Evolutionary conservation across 2,888 invertebrate species (phyloP).

Genomic region (Hydroisotoma schaefferi): DNA sequence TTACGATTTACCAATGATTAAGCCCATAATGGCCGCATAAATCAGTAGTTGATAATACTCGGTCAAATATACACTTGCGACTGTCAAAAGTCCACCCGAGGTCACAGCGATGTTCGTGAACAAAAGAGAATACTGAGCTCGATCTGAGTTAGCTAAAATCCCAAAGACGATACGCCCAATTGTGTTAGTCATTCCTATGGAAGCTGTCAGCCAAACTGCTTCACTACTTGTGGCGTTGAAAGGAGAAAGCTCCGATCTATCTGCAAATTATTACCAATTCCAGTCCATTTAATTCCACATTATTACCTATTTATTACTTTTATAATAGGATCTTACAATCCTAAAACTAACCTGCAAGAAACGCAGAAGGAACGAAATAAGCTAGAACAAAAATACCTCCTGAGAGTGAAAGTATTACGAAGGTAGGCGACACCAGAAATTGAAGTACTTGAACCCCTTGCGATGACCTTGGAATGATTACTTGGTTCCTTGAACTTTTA

Average conservation of each 20-base stretch:
- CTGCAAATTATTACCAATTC: slow-evolving; percentile 16
- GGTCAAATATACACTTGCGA: slow-evolving; percentile 67
- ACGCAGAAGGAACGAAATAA: slow-evolving; percentile 91
- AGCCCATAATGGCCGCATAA: slow-evolving; percentile 79
- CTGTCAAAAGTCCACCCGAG: slow-evolving; percentile 81
- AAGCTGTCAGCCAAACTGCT: slow-evolving; percentile 71
- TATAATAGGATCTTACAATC: slow-evolving; percentile 1
- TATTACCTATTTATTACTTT: too few relatives aligned
- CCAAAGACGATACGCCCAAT: slow-evolving; percentile 85
- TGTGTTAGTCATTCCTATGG: slow-evolving; percentile 88
- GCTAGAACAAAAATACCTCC: slow-evolving; percentile 94
- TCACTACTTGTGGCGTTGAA: slow-evolving; percentile 1
- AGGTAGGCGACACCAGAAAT: slow-evolving; percentile 78
- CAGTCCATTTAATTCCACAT: too few relatives aligned
- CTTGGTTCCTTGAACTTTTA: too few relatives aligned
- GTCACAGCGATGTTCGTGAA: slow-evolving; percentile 86
- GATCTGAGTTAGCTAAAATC: slow-evolving; percentile 22
- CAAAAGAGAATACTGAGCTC: slow-evolving; percentile 59
- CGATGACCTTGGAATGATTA: too few relatives aligned
- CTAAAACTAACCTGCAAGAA: slow-evolving; percentile 57
- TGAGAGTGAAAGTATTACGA: slow-evolving; percentile 78
- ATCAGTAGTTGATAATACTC: slow-evolving; percentile 66
- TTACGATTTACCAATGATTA: slow-evolving; percentile 51
- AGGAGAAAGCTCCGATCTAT: slow-evolving; percentile 56
- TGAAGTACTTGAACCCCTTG: slow-evolving; percentile 55